Conservation (phyloP, 1,140 invertebrate genomes). For the Megathymus violae region DNA sequence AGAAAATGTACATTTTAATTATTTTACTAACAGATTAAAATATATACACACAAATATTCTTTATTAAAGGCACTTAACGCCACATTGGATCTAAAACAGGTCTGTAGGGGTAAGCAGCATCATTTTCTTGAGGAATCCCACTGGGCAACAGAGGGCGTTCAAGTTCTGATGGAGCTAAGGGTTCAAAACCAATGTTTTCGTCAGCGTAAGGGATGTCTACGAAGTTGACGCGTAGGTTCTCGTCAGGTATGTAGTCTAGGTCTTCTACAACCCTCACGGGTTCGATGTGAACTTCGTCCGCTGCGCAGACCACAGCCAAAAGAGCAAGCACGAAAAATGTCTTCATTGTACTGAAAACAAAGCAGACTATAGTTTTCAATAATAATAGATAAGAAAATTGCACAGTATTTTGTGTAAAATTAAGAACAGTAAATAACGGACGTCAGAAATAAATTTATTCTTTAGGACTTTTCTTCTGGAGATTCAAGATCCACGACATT, state of each 20-base stretch:
- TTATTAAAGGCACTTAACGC: constrained; percentile 9
- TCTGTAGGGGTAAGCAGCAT: constrained; percentile 1
- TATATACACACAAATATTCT: neutral
- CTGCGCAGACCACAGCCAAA: constrained; percentile 50
- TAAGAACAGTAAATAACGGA: no score
- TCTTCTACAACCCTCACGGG: constrained; percentile 2
- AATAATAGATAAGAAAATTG: no score
- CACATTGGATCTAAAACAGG: constrained; percentile 1
- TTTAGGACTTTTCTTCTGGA: no score
- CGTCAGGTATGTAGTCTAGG: constrained; percentile 6
- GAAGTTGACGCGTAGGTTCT: constrained; percentile 30
- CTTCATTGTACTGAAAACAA: constrained; percentile 68
- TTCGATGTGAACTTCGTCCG: constrained; percentile 26
- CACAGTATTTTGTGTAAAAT: no score
- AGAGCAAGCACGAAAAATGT: constrained; percentile 52
- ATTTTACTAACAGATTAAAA: no score
- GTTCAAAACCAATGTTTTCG: neutral
- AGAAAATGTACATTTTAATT: neutral
- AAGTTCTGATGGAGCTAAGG: constrained; percentile 14
- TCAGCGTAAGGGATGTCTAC: constrained; percentile 24
- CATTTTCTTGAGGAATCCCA: neutral
- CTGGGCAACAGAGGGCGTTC: neutral
- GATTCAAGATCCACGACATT: no score
- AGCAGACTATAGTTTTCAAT: no score
- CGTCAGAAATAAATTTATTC: no score